Evolutionary conservation across 2,797 vertebrate genomes (phyloP).

Genomic region (Aselliscus stoliczkanus): DNA sequence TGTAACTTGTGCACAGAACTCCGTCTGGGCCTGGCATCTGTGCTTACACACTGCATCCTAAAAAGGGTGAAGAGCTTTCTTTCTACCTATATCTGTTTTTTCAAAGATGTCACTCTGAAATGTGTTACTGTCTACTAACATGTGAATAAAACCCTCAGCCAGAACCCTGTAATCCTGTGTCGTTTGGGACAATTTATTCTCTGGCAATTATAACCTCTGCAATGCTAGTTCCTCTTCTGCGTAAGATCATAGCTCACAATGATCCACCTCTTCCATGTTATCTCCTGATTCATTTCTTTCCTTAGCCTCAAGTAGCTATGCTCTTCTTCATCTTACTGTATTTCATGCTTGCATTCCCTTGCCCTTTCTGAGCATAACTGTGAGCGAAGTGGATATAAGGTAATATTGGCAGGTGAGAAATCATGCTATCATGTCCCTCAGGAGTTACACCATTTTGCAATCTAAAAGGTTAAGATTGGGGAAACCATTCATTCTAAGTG

Average conservation of each 20-base stretch:
- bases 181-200: not conserved
- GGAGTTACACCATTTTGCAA: not conserved
- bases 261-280: not conserved
- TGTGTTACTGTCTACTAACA: not conserved
- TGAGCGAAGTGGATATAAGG: not conserved
- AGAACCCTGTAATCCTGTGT: not conserved
- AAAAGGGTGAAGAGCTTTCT: not conserved
- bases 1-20: slow-evolving; percentile 16
- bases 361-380: not conserved
- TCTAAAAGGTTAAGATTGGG: slow-evolving; percentile 40
- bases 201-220: not conserved
- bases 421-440: not conserved
- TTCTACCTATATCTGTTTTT: not conserved
- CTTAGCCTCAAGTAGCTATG: not conserved
- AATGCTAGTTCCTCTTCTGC: not conserved
- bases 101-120: not conserved
- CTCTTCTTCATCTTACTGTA: not conserved
- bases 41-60: not conserved
- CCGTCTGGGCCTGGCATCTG: slow-evolving; percentile 47
- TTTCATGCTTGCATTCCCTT: not conserved
- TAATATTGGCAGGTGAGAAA: not conserved
- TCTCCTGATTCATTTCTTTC: not conserved
- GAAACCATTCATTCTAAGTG: slow-evolving; percentile 43
- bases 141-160: not conserved
- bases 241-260: not conserved